Conservation (phyloP, 2,888 invertebrate genomes). For the Campaea margaritaria region DNA sequence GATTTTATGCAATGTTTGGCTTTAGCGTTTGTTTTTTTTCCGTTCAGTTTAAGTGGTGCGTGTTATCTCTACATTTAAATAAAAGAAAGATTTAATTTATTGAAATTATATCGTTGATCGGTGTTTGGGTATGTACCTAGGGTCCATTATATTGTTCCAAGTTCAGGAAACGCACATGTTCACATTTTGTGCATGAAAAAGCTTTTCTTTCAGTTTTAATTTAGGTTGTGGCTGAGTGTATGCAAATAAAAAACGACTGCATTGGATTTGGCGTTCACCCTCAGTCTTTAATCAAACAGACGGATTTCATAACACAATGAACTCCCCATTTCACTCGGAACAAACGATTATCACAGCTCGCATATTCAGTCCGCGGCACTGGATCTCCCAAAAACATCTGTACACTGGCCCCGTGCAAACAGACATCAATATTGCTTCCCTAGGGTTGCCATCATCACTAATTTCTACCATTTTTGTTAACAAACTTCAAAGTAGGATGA, state of each 20-base stretch:
- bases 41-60: neutral
- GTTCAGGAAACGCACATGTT: too few species aligned
- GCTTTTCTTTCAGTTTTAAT: too few species aligned
- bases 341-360: constrained; percentile 57
- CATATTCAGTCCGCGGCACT: constrained; percentile 56
- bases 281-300: constrained; percentile 5
- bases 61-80: too few species aligned
- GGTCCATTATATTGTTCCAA: too few species aligned
- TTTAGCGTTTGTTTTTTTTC: constrained; percentile 20
- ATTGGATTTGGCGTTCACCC: neutral
- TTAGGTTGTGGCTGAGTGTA: too few species aligned
- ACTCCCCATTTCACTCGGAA: constrained; percentile 46
- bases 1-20: constrained; percentile 33
- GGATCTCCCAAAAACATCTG: constrained; percentile 52
- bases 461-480: too few species aligned
- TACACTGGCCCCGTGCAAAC: constrained; percentile 41
- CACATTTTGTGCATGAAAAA: too few species aligned
- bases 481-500: too few species aligned
- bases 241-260: too few species aligned
- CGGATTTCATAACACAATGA: constrained; percentile 37
- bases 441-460: neutral
- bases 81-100: too few species aligned
- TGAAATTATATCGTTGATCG: too few species aligned
- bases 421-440: neutral
- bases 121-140: too few species aligned